phyloP scores from a whole-genome alignment of 2,888 invertebrate genomes.

The Eilema depressum region DNA sequence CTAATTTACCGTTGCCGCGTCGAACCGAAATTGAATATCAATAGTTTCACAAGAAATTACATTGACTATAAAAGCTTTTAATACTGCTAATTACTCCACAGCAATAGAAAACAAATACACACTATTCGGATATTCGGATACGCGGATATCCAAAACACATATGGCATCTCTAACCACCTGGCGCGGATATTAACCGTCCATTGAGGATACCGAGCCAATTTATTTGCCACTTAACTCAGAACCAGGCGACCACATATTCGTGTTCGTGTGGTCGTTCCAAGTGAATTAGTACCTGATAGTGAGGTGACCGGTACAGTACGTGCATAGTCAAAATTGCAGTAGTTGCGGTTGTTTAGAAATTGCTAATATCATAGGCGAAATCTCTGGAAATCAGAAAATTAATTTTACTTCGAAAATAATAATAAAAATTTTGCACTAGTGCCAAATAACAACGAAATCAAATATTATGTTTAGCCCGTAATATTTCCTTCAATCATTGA shows the following conservation, averaged over 20 bases:
- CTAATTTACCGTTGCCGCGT: no score
- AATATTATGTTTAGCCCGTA: no score
- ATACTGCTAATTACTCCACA: background rate
- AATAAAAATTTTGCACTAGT: no score
- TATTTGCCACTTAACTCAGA: slow-evolving; percentile 53
- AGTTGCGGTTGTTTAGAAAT: slow-evolving; percentile 21
- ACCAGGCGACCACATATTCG: slow-evolving; percentile 46
- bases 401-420: background rate
- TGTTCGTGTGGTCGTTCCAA: slow-evolving; percentile 39
- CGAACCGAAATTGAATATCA: background rate
- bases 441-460: no score
- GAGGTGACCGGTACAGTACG: slow-evolving; percentile 19
- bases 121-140: slow-evolving; percentile 17
- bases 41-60: background rate
- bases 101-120: background rate
- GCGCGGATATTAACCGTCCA: slow-evolving; percentile 52
- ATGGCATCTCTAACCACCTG: slow-evolving; percentile 48
- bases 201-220: slow-evolving; percentile 49
- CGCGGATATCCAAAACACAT: slow-evolving; percentile 28
- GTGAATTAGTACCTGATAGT: slow-evolving; percentile 37
- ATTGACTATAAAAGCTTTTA: background rate
- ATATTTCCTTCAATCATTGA: no score
- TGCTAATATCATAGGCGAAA: background rate
- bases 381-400: background rate
- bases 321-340: slow-evolving; percentile 14